phyloP scores from a whole-genome alignment of 2,797 vertebrate genomes.

The Psittacula derbiana region DNA sequence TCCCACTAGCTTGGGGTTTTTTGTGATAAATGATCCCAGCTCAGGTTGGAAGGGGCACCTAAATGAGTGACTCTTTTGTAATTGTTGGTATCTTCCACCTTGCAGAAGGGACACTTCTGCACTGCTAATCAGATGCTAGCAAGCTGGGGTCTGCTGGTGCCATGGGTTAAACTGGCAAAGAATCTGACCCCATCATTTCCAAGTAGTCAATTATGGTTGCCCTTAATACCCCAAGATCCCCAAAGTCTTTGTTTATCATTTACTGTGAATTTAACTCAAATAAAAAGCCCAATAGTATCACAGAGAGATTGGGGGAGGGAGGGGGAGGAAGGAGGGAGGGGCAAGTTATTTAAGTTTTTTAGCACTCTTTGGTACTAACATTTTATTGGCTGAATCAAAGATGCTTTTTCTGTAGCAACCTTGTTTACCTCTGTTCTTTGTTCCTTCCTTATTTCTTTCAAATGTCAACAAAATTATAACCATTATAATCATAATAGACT shows the following conservation, averaged over 20 bases:
- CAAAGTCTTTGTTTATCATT: not conserved
- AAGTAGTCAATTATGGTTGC: not conserved
- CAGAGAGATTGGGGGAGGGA: not conserved
- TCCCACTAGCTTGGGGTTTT: accelerated
- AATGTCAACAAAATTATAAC: slow-evolving; percentile 36
- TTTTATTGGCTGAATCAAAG: not conserved
- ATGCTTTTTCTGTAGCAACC: not conserved
- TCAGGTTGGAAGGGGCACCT: not conserved
- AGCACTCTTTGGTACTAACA: accelerated
- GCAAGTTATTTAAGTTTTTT: not conserved
- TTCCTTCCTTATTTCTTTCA: not conserved
- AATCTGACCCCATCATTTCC: not conserved
- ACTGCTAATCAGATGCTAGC: too few species aligned
- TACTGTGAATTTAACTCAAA: not conserved
- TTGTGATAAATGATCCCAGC: not conserved
- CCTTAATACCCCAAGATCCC: not conserved
- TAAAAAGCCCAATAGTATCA: not conserved
- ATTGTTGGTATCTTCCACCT: not conserved
- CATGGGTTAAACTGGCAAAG: not conserved
- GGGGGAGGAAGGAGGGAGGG: not conserved
- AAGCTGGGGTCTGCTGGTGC: not conserved
- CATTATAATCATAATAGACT: not conserved
- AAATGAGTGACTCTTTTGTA: not conserved
- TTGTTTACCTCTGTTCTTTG: not conserved
- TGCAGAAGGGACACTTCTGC: not conserved